These are phyloP conservation scores for Drosophila prostipennis DNA, from an alignment of 2,888 invertebrate genomes.

Conservation along the genomic window DNA sequence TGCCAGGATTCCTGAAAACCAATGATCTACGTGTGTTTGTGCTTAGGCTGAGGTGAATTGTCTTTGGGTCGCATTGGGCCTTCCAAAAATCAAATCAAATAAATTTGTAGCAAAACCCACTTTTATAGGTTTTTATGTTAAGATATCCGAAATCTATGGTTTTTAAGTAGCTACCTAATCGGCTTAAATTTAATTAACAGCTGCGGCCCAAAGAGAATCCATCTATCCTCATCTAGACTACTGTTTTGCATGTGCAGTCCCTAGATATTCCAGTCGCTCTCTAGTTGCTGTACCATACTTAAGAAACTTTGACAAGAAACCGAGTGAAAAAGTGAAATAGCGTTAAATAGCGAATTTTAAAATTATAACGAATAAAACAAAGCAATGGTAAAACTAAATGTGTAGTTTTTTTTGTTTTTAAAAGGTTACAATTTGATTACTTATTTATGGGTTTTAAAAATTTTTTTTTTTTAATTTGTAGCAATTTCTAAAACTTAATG, in stretches of 20 bases:
- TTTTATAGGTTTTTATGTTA: too few relatives aligned
- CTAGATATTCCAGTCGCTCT: slow-evolving; percentile 21
- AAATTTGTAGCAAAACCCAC: neutral
- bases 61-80: neutral
- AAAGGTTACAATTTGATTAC: too few relatives aligned
- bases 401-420: too few relatives aligned
- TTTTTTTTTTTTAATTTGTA: too few relatives aligned
- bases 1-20: slow-evolving; percentile 17
- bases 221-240: slow-evolving; percentile 16
- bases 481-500: too few relatives aligned
- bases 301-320: slow-evolving; percentile 25
- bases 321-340: slow-evolving; percentile 30
- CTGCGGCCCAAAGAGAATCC: neutral
- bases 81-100: neutral
- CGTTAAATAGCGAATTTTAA: slow-evolving; percentile 63
- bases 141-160: too few relatives aligned
- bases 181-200: neutral
- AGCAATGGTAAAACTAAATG: neutral
- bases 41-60: slow-evolving; percentile 8
- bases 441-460: too few relatives aligned
- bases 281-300: slow-evolving; percentile 7
- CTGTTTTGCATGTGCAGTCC: slow-evolving; percentile 18
- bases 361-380: slow-evolving; percentile 21
- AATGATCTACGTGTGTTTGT: slow-evolving; percentile 16
- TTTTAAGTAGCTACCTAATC: too few relatives aligned